Conservation (phyloP, 2,797 vertebrate genomes). For the Dromococcyx pavoninus region DNA sequence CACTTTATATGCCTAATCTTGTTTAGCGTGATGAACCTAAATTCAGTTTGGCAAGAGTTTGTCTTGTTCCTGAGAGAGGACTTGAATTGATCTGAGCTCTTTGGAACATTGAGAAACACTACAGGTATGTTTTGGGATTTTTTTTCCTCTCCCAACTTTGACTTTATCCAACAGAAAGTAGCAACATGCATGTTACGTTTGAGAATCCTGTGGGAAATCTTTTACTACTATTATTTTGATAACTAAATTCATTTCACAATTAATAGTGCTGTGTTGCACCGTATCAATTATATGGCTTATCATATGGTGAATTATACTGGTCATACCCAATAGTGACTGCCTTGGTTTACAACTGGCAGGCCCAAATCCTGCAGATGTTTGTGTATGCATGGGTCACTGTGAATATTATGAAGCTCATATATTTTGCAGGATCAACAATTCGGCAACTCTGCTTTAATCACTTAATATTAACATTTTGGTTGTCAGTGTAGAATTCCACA, state of each 20-base stretch:
- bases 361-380: background rate
- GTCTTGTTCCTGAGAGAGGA: background rate
- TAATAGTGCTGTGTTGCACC: background rate
- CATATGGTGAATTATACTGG: background rate
- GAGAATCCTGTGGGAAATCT: background rate
- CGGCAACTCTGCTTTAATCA: background rate
- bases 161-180: background rate
- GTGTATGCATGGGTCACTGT: background rate
- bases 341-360: background rate
- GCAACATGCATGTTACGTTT: rapidly evolving
- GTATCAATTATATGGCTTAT: background rate
- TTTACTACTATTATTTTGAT: background rate
- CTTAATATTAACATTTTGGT: background rate
- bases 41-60: background rate
- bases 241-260: background rate
- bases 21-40: background rate
- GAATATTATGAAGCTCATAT: background rate
- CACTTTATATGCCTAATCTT: background rate
- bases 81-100: background rate
- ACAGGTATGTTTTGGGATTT: background rate
- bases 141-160: background rate
- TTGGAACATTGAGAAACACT: background rate
- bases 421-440: background rate
- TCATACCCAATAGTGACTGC: background rate
- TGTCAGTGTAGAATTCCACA: background rate